Conservation (phyloP, 2,888 invertebrate genomes). For the Orchesellides sinensis region DNA sequence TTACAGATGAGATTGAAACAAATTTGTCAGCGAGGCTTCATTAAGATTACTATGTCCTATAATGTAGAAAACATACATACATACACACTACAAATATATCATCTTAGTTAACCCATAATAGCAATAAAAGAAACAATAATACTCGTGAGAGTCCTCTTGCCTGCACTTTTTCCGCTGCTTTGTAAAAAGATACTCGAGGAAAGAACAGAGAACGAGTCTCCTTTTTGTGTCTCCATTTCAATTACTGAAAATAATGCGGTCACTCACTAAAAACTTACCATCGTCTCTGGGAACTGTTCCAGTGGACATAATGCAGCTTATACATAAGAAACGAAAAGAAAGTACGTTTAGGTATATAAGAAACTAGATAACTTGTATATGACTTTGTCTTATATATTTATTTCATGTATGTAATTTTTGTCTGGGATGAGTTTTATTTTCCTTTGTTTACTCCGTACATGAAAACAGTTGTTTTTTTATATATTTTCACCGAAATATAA, state of each 20-base stretch:
- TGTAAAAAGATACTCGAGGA: not conserved
- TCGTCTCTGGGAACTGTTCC: not conserved
- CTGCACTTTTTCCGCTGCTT: not conserved
- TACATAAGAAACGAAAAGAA: not conserved
- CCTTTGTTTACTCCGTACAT: not conserved
- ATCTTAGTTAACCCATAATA: not conserved
- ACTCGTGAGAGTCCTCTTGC: not conserved
- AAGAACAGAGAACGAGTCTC: not conserved
- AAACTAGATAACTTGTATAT: too few relatives aligned
- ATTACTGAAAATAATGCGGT: not conserved
- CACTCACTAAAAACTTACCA: not conserved
- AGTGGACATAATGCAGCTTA: conserved; percentile 7
- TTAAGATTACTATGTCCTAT: too few relatives aligned
- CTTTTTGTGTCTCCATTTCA: too few relatives aligned
- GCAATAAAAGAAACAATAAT: too few relatives aligned
- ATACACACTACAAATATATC: not conserved
- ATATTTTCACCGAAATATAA: not conserved
- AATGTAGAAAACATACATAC: too few relatives aligned
- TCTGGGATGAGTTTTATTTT: not conserved
- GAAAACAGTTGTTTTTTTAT: not conserved
- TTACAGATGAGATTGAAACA: too few relatives aligned
- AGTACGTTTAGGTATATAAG: too few relatives aligned
- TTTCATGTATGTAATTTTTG: too few relatives aligned
- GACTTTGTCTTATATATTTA: too few relatives aligned
- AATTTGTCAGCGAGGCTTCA: too few relatives aligned